Percentiles rank a stretch among this genome's conserved stretches.
Conservation (phyloP, 2,113 vertebrate genomes). For the Pedionomus torquatus region DNA sequence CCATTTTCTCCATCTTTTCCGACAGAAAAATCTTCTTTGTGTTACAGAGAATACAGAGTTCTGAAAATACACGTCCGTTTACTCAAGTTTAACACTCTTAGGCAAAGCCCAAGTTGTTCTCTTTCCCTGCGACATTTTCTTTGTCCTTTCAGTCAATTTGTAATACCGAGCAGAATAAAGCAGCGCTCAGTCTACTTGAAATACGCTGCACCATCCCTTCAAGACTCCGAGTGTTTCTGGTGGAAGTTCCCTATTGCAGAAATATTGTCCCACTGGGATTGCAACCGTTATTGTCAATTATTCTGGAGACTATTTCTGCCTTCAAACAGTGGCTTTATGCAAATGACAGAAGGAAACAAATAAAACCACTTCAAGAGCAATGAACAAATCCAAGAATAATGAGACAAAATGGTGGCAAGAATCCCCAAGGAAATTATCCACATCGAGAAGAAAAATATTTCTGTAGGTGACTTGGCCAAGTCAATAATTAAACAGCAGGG, state of each 20-base stretch:
- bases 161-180: background rate
- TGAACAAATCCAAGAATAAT: background rate
- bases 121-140: background rate
- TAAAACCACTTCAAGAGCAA: constrained; percentile 9
- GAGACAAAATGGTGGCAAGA: background rate
- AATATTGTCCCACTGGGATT: background rate
- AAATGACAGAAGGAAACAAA: constrained; percentile 16
- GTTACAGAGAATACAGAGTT: background rate
- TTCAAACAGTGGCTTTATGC: background rate
- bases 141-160: background rate
- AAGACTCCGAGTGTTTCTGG: background rate
- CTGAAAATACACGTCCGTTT: background rate
- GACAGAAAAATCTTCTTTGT: background rate
- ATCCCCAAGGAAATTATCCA: background rate
- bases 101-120: background rate
- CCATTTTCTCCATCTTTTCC: background rate
- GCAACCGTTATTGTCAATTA: constrained; percentile 6
- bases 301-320: background rate
- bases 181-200: background rate
- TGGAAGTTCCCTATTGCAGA: background rate
- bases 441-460: background rate
- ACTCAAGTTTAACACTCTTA: background rate
- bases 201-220: background rate
- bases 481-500: background rate
- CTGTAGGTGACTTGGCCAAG: background rate